Evolutionary conservation across 2,888 invertebrate species (phyloP).

Genomic region (Spicauda simplicius): DNA sequence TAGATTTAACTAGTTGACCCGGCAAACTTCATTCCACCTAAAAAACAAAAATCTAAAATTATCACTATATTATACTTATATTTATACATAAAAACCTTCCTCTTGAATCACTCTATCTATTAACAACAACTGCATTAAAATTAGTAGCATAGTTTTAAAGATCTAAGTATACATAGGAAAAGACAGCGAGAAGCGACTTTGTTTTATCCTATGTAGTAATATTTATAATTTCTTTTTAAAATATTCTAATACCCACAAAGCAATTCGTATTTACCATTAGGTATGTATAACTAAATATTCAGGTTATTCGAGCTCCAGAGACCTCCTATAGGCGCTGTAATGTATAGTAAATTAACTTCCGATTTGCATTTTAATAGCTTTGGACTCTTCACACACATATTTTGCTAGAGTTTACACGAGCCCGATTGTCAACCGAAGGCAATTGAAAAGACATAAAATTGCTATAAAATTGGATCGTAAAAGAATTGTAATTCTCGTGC

Average conservation of each 20-base stretch:
- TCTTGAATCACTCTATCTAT: too few relatives aligned
- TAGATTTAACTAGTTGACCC: too few relatives aligned
- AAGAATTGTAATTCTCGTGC: constrained; percentile 70
- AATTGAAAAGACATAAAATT: constrained; percentile 79
- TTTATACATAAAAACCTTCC: too few relatives aligned
- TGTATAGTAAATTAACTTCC: constrained; percentile 57
- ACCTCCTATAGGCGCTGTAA: constrained; percentile 47
- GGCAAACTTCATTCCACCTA: too few relatives aligned
- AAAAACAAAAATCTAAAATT: too few relatives aligned
- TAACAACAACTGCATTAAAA: too few relatives aligned
- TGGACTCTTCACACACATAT: constrained; percentile 66
- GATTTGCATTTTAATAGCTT: constrained; percentile 77
- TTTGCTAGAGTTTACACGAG: constrained; percentile 78
- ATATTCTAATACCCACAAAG: background rate
- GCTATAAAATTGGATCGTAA: constrained; percentile 79
- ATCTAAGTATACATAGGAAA: too few relatives aligned
- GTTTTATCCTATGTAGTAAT: too few relatives aligned
- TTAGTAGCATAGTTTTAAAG: too few relatives aligned
- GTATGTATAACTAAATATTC: constrained; percentile 23
- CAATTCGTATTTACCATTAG: background rate
- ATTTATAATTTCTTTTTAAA: too few relatives aligned
- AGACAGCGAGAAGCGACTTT: too few relatives aligned
- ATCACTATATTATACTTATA: too few relatives aligned
- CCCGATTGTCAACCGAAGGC: constrained; percentile 74
- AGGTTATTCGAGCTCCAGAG: constrained; percentile 31